Evolutionary conservation across 2,888 invertebrate species (phyloP), one percentile per base, ranked within the genome.

Genomic region (Harpalus rufipes): DNA sequence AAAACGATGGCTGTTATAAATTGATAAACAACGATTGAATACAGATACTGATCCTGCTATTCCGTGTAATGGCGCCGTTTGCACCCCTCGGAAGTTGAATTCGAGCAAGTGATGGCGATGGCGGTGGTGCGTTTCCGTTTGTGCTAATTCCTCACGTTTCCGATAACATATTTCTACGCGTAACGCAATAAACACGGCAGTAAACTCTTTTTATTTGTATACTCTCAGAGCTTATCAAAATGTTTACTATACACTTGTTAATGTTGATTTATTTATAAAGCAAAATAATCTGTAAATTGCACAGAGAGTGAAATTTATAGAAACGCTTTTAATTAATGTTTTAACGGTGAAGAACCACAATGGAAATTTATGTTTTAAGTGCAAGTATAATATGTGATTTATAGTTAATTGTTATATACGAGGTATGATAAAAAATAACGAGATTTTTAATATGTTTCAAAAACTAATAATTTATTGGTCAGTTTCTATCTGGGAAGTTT

Each of bases 11-110:
- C 65, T 81, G 81, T 81, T 65, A 81, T 81, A 81, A 81, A 81
- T 81, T 81, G 81, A 81, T 81, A 81, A 63, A 81, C 81, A 81
- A 41, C 81, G 63, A 25, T 12, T 80, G 80, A 80, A 80, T 80
- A 80, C 81, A 41, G 65, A 81, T 63, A 59, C 39, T 14, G 61
- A 59, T 63, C 39, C 39, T 12, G 12, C 32, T 10, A 18, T 59
- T 16, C 21, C 25, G 14, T 1, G 41, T 81, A 81, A 81, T 65
- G 81, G 51, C 81, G 32, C 18, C 41, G 68, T 32, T 59, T 61
- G 39, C 59, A 7, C 80, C 41, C 80, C 80, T 32, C 80, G 25
- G 21, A 51, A 32, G 32, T 32, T 32, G 32, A 32, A 32, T 32
- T 32, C 44, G 10, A 10, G 68, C 39, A 68, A 68, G 68, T 39